These are phyloP conservation scores for Agapornis canus DNA, from an alignment of 2,797 vertebrate genomes.

Conservation along the genomic window DNA sequence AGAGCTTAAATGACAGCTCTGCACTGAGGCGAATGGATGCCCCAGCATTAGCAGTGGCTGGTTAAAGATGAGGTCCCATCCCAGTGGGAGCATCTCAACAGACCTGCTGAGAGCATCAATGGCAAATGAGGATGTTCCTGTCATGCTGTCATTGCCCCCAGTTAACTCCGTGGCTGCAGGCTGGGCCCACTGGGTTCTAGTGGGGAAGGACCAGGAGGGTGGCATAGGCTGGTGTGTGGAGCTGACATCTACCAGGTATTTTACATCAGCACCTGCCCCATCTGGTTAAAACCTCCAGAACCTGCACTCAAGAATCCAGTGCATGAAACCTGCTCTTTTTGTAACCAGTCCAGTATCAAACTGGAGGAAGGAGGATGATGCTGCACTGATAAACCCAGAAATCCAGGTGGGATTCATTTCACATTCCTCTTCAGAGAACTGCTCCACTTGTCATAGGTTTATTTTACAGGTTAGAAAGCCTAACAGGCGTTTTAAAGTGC, in stretches of 20 bases:
- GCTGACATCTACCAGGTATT: not conserved
- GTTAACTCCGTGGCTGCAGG: not conserved
- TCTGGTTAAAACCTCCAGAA: not conserved
- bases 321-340: not conserved
- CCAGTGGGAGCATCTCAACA: not conserved
- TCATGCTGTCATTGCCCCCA: not conserved
- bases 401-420: not conserved
- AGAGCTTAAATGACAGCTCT: conserved; percentile 28
- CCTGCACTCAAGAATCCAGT: not conserved
- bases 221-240: not conserved
- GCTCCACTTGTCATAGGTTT: not conserved
- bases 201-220: not conserved
- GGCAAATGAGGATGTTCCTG: conserved; percentile 6
- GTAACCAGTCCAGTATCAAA: not conserved
- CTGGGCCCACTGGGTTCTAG: not conserved
- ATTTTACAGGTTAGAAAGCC: conserved; percentile 24
- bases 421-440: not conserved
- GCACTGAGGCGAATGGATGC: not conserved
- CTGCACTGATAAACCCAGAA: not conserved
- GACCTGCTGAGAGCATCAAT: not conserved
- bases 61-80: not conserved
- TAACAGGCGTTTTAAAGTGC: conserved; percentile 7
- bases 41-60: not conserved
- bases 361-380: not conserved
- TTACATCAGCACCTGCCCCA: not conserved